phyloP scores from a whole-genome alignment of 2,797 vertebrate species.

The Benthosema pterotum region DNA sequence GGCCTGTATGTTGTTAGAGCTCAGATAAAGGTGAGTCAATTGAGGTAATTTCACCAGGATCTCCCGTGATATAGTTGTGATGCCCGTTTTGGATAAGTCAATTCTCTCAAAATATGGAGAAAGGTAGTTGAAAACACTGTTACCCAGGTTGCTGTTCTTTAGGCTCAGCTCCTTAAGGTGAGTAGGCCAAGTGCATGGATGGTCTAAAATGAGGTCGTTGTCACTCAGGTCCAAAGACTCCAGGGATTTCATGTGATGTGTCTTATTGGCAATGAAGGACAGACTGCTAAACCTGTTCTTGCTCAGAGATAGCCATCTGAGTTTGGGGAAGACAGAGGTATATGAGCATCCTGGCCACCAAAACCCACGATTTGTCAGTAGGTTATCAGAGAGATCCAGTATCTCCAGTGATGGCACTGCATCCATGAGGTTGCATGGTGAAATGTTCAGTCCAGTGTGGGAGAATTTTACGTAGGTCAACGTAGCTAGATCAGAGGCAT shows the following conservation, averaged over 20 bases:
- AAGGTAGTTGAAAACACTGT: slow-evolving; percentile 78
- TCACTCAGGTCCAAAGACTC: slow-evolving; percentile 81
- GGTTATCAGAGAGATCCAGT: slow-evolving; percentile 70
- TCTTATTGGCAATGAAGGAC: slow-evolving; percentile 52
- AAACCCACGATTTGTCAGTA: slow-evolving; percentile 63
- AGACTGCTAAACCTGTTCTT: slow-evolving; percentile 64
- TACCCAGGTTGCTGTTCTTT: slow-evolving; percentile 78
- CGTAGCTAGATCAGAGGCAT: slow-evolving; percentile 34
- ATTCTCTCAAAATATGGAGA: slow-evolving; percentile 75
- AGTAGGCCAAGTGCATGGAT: slow-evolving; percentile 72
- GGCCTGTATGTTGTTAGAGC: slow-evolving; percentile 78
- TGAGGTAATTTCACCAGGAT: slow-evolving; percentile 56
- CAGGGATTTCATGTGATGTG: slow-evolving; percentile 73
- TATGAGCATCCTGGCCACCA: slow-evolving; percentile 62
- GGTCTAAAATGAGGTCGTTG: slow-evolving; percentile 70
- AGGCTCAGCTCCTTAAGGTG: slow-evolving; percentile 77
- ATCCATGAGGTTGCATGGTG: slow-evolving; percentile 64
- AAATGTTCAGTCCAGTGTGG: slow-evolving; percentile 69
- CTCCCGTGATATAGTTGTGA: slow-evolving; percentile 66
- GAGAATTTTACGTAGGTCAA: slow-evolving; percentile 67
- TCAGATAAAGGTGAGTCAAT: slow-evolving; percentile 80
- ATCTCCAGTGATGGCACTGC: slow-evolving; percentile 56
- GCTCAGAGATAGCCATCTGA: slow-evolving; percentile 58
- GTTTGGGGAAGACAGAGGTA: slow-evolving; percentile 54
- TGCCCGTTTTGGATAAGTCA: slow-evolving; percentile 79